Percentiles rank a stretch among this genome's conserved stretches.
phyloP scores from a whole-genome alignment of 2,888 invertebrate species.

The Gastracanthus pulcherrimus region DNA sequence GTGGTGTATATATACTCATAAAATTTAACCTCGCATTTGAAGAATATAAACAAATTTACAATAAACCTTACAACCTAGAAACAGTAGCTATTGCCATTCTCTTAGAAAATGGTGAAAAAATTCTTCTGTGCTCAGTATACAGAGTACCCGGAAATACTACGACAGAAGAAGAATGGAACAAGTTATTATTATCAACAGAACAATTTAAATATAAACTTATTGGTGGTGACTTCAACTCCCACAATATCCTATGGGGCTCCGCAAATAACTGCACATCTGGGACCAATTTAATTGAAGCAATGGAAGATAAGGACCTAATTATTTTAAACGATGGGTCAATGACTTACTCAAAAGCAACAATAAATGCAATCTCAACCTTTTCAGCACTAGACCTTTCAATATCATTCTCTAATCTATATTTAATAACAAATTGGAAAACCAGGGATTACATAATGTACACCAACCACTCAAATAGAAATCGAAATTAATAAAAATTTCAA shows the following conservation, averaged over 20 bases:
- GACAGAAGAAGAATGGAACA: neutral
- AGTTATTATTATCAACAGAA: neutral
- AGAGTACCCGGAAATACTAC: neutral
- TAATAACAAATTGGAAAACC: neutral
- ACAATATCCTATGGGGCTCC: neutral
- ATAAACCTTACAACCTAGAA: neutral
- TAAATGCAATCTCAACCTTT: neutral
- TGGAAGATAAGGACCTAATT: neutral
- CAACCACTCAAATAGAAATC: slow-evolving; percentile 4
- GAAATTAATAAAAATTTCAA: neutral
- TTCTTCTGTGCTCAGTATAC: neutral
- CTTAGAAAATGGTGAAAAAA: neutral
- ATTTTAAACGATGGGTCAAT: slow-evolving; percentile 2
- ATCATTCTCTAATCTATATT: neutral
- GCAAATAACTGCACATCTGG: neutral
- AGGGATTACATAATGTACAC: neutral
- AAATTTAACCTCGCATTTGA: neutral
- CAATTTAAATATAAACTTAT: slow-evolving; percentile 4
- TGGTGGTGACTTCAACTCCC: slow-evolving; percentile 16
- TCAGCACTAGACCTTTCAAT: neutral
- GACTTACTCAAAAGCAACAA: neutral
- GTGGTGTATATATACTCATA: neutral
- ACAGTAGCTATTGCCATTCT: neutral
- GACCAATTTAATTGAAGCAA: neutral
- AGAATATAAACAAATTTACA: neutral